Percentiles rank a stretch among this genome's conserved stretches.
These are phyloP conservation scores for Dendropsophus ebraccatus DNA, from an alignment of 2,113 vertebrate species.

Conservation along the genomic window DNA sequence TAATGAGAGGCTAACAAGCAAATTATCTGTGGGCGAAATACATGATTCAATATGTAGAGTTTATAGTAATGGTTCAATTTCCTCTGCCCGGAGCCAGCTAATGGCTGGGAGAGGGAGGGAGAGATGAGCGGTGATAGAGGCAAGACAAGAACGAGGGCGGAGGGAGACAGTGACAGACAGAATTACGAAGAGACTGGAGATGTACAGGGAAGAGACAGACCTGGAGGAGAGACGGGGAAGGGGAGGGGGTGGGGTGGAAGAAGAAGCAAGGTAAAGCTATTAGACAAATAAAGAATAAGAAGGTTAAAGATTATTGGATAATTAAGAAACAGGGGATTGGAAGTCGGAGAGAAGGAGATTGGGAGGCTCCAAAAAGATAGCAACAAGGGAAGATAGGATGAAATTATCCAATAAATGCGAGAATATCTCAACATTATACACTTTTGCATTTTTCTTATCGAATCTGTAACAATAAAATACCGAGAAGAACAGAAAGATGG, in stretches of 20 bases:
- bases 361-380: not conserved
- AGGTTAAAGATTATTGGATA: not conserved
- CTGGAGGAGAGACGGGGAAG: not conserved
- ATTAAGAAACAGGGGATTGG: not conserved
- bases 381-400: no score
- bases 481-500: not conserved
- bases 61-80: slow-evolving; percentile 57
- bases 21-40: slow-evolving; percentile 52
- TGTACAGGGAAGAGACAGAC: not conserved
- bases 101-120: slow-evolving; percentile 39
- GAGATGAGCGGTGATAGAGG: slow-evolving; percentile 8
- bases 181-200: not conserved
- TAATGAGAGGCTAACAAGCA: slow-evolving; percentile 56
- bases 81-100: slow-evolving; percentile 40
- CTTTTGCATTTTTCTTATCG: not conserved
- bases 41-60: slow-evolving; percentile 55
- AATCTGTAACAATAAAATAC: not conserved
- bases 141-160: slow-evolving; percentile 4
- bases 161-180: slow-evolving; percentile 20
- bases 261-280: not conserved
- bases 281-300: not conserved
- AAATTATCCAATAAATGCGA: not conserved
- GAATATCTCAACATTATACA: not conserved
- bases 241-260: no score
- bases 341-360: not conserved